Conservation (phyloP, 1,140 invertebrate genomes). For the Drosophila rhopaloa region DNA sequence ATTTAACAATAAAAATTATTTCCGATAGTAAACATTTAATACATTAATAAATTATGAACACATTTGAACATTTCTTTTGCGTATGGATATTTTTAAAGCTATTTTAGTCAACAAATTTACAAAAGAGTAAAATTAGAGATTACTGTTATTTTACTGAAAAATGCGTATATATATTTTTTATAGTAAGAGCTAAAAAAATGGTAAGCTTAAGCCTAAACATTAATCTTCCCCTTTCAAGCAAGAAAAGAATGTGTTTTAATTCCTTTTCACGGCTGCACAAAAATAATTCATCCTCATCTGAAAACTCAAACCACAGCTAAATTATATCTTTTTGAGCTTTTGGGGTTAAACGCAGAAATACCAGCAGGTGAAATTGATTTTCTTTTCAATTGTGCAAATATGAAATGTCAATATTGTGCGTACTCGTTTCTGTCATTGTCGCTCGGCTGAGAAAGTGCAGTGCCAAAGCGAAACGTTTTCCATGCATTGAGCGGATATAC, state of each 20-base stretch:
- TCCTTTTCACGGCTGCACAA: not conserved
- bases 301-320: slow-evolving; percentile 7
- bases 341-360: slow-evolving; percentile 80
- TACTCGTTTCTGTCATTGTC: slow-evolving; percentile 38
- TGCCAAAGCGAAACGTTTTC: slow-evolving; percentile 28
- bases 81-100: no score
- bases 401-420: slow-evolving; percentile 84
- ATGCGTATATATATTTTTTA: no score
- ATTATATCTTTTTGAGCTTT: slow-evolving; percentile 51
- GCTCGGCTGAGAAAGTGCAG: slow-evolving; percentile 75
- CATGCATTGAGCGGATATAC: slow-evolving; percentile 41
- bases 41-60: no score
- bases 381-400: slow-evolving; percentile 84
- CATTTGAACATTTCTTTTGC: no score
- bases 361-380: slow-evolving; percentile 84
- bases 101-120: no score
- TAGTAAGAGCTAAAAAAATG: no score
- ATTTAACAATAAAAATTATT: no score
- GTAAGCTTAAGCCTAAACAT: no score
- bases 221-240: no score
- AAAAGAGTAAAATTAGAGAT: no score
- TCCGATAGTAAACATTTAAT: no score
- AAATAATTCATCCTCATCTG: not conserved
- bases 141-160: no score
- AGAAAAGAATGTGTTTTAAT: not conserved